A percentile compares a stretch with the other conserved stretches of the same genome.
These are phyloP conservation scores for Eudasyphora cyanicolor DNA, from an alignment of 2,888 invertebrate genomes.

Conservation along the genomic window DNA sequence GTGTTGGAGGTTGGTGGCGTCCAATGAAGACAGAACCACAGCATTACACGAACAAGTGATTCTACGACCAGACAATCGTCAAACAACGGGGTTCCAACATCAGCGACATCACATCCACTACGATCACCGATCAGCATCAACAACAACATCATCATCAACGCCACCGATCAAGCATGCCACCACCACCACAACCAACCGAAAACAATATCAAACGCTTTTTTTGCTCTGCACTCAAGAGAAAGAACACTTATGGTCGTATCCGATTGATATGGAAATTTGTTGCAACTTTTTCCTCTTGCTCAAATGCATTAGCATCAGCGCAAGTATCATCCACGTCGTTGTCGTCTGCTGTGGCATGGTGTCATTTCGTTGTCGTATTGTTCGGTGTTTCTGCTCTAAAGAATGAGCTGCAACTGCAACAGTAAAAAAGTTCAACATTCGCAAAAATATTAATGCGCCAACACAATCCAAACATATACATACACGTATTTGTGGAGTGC, in stretches of 20 bases:
- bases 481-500: neutral
- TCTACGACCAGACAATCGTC: neutral
- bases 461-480: neutral
- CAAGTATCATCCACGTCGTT: slow-evolving; percentile 22
- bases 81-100: neutral
- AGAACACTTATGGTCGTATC: neutral
- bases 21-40: neutral
- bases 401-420: slow-evolving; percentile 52
- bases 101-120: neutral
- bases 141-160: neutral
- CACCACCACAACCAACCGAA: neutral
- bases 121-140: neutral
- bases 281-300: neutral
- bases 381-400: slow-evolving; percentile 30
- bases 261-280: neutral
- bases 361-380: slow-evolving; percentile 54
- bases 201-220: neutral
- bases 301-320: neutral
- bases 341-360: slow-evolving; percentile 38
- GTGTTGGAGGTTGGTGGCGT: neutral
- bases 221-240: neutral
- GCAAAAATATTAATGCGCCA: slow-evolving; percentile 48
- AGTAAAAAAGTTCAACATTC: slow-evolving; percentile 36
- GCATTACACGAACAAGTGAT: neutral
- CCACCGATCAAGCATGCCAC: neutral